phyloP scores from a whole-genome alignment of 2,113 vertebrate genomes.

The Butastur rufipennis region DNA sequence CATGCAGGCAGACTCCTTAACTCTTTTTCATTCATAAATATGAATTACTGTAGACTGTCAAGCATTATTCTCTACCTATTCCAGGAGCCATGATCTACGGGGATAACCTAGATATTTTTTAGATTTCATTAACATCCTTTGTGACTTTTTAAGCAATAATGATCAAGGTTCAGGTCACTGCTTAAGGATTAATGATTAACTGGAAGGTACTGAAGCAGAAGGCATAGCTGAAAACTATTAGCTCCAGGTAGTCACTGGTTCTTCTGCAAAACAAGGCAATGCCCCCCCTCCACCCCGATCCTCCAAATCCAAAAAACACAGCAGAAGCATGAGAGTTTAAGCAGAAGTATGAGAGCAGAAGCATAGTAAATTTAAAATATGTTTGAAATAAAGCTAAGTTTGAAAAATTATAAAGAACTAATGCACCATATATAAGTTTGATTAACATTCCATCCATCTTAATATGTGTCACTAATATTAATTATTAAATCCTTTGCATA shows the following conservation, averaged over 20 bases:
- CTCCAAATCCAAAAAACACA: neutral
- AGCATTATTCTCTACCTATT: neutral
- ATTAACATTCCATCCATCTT: neutral
- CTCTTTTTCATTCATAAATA: neutral
- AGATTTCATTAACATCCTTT: neutral
- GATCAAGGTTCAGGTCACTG: neutral
- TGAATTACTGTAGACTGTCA: neutral
- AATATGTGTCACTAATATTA: neutral
- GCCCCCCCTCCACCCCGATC: accelerated
- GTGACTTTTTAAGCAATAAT: neutral
- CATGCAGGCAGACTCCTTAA: neutral
- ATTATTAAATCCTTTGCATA: neutral
- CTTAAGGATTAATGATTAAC: neutral
- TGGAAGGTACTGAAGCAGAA: neutral
- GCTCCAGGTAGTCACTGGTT: neutral
- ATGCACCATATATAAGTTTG: neutral
- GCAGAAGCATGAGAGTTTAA: neutral
- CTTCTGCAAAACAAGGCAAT: neutral
- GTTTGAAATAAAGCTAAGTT: neutral
- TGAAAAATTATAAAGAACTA: neutral
- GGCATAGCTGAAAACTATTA: neutral
- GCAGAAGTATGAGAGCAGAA: neutral
- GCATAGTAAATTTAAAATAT: neutral
- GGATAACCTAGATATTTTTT: neutral
- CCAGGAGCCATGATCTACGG: neutral